phyloP scores from a whole-genome alignment of 2,888 invertebrate genomes.

The Carterocephalus palaemon region DNA sequence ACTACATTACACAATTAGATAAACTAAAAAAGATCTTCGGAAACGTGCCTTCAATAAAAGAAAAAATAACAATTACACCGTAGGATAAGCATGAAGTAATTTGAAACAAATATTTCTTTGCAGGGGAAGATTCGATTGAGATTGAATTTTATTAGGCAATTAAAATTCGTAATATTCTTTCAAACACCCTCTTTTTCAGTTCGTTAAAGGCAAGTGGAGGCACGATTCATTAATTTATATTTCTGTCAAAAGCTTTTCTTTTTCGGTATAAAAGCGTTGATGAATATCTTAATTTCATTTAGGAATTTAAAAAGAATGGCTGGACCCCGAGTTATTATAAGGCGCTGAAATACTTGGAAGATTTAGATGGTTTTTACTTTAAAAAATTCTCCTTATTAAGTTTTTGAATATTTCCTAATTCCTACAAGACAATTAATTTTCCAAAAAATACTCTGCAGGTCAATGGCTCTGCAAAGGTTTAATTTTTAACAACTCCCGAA shows the following conservation, averaged over 20 bases:
- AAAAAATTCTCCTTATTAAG: constrained; percentile 4
- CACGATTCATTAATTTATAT: constrained; percentile 33
- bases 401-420: constrained; percentile 10
- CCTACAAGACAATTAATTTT: constrained; percentile 8
- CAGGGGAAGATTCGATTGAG: too few relatives aligned
- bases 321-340: constrained; percentile 13
- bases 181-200: constrained; percentile 38
- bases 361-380: constrained; percentile 18
- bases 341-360: constrained; percentile 12
- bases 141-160: too few relatives aligned
- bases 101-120: too few relatives aligned
- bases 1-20: too few relatives aligned
- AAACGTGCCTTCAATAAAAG: too few relatives aligned
- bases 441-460: too few relatives aligned
- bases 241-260: constrained; percentile 26
- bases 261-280: constrained; percentile 24
- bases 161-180: constrained; percentile 19
- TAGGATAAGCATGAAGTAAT: too few relatives aligned
- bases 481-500: constrained; percentile 1
- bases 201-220: constrained; percentile 40
- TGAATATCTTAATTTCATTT: constrained; percentile 24
- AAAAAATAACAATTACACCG: too few relatives aligned
- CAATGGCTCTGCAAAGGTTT: neutral
- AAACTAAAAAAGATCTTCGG: too few relatives aligned
- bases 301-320: constrained; percentile 16